Evolutionary conservation across 1,140 invertebrate species (phyloP), one percentile per base, ranked within the genome.

Genomic region (Oscheius sp.): DNA sequence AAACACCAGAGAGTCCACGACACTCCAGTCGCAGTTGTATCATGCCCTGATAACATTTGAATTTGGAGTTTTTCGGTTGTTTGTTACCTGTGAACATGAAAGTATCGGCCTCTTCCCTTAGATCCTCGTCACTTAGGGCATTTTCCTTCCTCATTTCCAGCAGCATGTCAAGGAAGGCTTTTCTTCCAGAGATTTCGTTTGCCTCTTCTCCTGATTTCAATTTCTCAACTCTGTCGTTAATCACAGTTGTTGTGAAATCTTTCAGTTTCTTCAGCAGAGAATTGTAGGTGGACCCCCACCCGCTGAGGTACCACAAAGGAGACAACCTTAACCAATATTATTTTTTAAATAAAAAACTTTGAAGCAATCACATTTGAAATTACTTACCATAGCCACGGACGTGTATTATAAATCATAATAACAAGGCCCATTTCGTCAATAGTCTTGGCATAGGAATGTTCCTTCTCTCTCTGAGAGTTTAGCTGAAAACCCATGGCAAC

Each of bases 131-230:
- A 78, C 69, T 61, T 85, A 89, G 7, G 90, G 91, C 75, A 90
- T 90, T 81, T 91, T 64, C 13, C n/a, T 78, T 90, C 31, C 91
- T 89, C 55, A 91, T 90, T 84, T 93, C 91, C 32, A 97, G 88
- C 78, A 97, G 86, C 64, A 96, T 88, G 85, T 97, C 95, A 70
- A 97, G 88, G 87, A 97, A 97, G 36, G 94, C 94, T 74, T 93
- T 71, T 52, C 42, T 71, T 38, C 61, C 7, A 3, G 42, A 49
- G 13, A 31, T 69, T n/a, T 26, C 46, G 20, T 34, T 38, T 18
- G 28, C 28, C 35, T 26, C 58, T 31, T 38, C 46, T 36, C 35
- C 45, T 3, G 45, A 20, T 46, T 32, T 28, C 15, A 59, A 10
- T 18, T 26, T 31, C 2, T 55, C 45, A 31, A 32, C 35, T 61